Percentiles rank a stretch among this genome's conserved stretches.
Conservation (phyloP, 2,797 vertebrate species). For the Chaenodraco wilsoni region DNA sequence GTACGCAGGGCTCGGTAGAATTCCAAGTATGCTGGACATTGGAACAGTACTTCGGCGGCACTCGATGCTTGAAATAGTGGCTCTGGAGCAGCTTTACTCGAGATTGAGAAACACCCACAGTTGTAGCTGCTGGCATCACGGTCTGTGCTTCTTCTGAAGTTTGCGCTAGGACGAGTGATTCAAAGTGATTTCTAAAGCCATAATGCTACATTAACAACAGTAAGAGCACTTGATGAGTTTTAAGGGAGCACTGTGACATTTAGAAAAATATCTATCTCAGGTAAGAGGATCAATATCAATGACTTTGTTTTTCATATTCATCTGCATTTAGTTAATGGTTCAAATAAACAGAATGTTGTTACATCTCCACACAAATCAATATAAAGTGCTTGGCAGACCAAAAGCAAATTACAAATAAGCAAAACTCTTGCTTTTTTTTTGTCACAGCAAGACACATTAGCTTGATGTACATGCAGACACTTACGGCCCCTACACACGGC, state of each 20-base stretch:
- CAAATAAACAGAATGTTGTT: background rate
- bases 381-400: background rate
- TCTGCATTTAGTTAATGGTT: background rate
- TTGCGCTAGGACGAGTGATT: background rate
- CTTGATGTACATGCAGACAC: background rate
- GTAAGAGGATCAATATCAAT: background rate
- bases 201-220: constrained; percentile 11
- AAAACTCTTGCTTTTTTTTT: background rate
- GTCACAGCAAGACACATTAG: background rate
- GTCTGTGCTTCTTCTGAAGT: background rate
- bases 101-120: background rate
- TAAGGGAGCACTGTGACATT: background rate
- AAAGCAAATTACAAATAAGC: background rate
- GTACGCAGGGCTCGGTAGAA: too few species aligned
- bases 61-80: too few species aligned
- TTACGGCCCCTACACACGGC: too few species aligned
- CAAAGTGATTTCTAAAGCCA: constrained; percentile 9
- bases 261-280: constrained; percentile 15
- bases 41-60: too few species aligned
- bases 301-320: background rate
- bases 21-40: too few species aligned
- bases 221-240: background rate
- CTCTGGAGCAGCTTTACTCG: too few species aligned
- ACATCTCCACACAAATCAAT: background rate
- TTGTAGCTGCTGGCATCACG: too few species aligned